Conservation (phyloP, 2,113 vertebrate species). For the Chrysemys picta region DNA sequence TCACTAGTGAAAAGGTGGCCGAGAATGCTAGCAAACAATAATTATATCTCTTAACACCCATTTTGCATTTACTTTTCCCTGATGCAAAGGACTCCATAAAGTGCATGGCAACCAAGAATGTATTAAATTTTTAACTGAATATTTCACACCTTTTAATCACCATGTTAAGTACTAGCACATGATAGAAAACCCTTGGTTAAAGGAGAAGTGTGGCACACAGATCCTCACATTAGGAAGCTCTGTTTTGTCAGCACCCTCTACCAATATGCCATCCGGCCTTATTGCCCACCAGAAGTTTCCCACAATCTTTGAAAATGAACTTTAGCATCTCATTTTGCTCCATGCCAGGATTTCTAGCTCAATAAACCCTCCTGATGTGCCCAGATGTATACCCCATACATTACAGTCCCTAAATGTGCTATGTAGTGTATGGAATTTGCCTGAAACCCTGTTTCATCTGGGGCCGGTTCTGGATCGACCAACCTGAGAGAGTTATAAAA, state of each 20-base stretch:
- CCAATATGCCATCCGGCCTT: background rate
- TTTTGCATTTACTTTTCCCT: background rate
- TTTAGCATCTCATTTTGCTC: background rate
- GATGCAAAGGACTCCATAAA: background rate
- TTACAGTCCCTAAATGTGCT: background rate
- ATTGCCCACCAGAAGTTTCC: background rate
- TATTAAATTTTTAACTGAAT: background rate
- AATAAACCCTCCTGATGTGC: background rate
- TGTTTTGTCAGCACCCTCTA: background rate
- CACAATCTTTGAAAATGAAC: background rate
- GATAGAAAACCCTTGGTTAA: background rate
- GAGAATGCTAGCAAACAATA: background rate
- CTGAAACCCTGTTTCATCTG: background rate
- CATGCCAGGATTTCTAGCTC: background rate
- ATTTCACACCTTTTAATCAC: background rate
- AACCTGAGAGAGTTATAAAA: background rate
- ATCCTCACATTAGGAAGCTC: rapidly evolving
- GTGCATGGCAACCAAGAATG: background rate
- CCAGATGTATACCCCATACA: background rate
- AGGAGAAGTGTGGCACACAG: rapidly evolving
- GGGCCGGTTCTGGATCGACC: background rate
- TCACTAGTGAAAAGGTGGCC: background rate
- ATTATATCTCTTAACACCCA: background rate
- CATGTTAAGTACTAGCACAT: background rate
- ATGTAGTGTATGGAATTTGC: background rate